Evolutionary conservation across 2,888 invertebrate species (phyloP).

Genomic region (Melolontha melolontha): DNA sequence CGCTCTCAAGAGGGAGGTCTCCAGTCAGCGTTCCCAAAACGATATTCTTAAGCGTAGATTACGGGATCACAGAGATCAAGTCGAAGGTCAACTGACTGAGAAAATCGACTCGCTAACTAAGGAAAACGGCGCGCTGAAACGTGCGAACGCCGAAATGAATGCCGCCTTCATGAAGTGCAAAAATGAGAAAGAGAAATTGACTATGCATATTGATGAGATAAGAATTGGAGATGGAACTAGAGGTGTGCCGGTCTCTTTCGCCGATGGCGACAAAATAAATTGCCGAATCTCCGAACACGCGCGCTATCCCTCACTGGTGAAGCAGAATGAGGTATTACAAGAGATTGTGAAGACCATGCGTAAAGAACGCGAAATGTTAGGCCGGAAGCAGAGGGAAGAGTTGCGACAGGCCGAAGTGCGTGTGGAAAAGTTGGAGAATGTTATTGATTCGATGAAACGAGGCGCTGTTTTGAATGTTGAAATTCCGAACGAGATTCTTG

Average conservation of each 20-base stretch:
- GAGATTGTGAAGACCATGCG: slow-evolving; percentile 51
- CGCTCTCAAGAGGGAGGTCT: slow-evolving; percentile 30
- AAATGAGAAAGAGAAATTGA: slow-evolving; percentile 39
- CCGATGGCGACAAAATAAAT: slow-evolving; percentile 2
- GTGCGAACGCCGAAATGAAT: slow-evolving; percentile 33
- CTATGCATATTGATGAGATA: slow-evolving; percentile 34
- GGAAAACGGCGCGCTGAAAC: slow-evolving; percentile 33
- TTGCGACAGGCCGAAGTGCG: slow-evolving; percentile 43
- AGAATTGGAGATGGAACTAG: slow-evolving; percentile 31
- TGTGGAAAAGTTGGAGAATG: slow-evolving; percentile 46
- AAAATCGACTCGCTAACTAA: slow-evolving; percentile 37
- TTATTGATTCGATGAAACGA: slow-evolving; percentile 39
- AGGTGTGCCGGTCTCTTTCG: background rate
- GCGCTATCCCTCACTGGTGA: slow-evolving; percentile 44
- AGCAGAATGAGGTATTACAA: slow-evolving; percentile 49
- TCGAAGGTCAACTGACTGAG: slow-evolving; percentile 31
- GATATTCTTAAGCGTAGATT: slow-evolving; percentile 36
- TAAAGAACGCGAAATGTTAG: slow-evolving; percentile 43
- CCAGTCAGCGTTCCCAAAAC: slow-evolving; percentile 28
- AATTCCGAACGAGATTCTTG: slow-evolving; percentile 7
- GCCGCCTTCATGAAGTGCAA: slow-evolving; percentile 22
- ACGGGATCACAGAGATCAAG: slow-evolving; percentile 29
- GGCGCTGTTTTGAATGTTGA: slow-evolving; percentile 1
- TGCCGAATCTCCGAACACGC: slow-evolving; percentile 44
- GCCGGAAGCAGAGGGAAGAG: slow-evolving; percentile 27